A percentile compares a stretch with the other conserved stretches of the same genome.
phyloP scores from a whole-genome alignment of 2,113 vertebrate genomes.

The Progne subis region DNA sequence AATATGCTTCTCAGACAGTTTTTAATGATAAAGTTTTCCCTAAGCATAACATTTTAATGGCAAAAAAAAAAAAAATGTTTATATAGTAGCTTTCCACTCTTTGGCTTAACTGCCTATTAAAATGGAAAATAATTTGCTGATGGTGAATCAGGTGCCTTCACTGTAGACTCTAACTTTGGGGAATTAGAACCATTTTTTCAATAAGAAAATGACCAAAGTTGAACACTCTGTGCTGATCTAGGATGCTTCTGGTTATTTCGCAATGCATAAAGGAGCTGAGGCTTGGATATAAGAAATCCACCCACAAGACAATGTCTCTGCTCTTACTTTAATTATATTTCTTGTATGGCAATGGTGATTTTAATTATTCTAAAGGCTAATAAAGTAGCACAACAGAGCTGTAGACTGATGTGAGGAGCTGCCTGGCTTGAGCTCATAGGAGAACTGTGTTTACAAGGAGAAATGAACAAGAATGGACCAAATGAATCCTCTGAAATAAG shows the following conservation, averaged over 20 bases:
- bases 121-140: slow-evolving; percentile 50
- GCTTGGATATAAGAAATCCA: neutral
- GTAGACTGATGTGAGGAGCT: neutral
- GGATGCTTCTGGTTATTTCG: slow-evolving; percentile 38
- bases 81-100: slow-evolving; percentile 48
- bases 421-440: neutral
- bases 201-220: neutral
- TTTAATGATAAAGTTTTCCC: slow-evolving; percentile 36
- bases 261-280: neutral
- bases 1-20: neutral
- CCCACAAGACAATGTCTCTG: slow-evolving; percentile 17
- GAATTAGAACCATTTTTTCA: slow-evolving; percentile 16
- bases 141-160: slow-evolving; percentile 23
- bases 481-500: neutral
- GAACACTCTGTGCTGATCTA: slow-evolving; percentile 6
- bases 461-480: neutral
- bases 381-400: neutral
- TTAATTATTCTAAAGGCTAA: neutral
- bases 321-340: slow-evolving; percentile 1
- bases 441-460: neutral
- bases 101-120: slow-evolving; percentile 59
- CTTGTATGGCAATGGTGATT: neutral
- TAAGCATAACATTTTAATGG: slow-evolving; percentile 12
- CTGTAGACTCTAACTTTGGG: neutral
- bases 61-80: neutral